Conservation (phyloP, 2,888 invertebrate species). For the Drosophila parthenogenetica region DNA sequence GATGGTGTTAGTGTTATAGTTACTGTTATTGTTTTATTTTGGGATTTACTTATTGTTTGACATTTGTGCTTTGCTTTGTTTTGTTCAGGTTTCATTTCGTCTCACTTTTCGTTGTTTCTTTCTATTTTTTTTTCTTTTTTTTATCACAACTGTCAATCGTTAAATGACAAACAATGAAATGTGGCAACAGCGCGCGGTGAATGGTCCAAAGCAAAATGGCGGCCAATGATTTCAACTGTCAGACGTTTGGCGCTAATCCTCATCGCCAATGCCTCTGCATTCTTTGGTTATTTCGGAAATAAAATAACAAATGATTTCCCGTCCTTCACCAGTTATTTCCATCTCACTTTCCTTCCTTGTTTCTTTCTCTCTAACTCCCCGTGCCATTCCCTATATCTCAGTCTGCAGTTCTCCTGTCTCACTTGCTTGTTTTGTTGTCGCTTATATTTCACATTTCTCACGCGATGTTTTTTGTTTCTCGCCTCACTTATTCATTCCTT, state of each 20-base stretch:
- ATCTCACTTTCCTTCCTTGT: background rate
- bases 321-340: background rate
- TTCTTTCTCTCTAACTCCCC: background rate
- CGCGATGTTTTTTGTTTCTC: conserved; percentile 59
- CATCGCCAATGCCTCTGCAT: conserved; percentile 52
- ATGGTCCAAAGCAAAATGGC: conserved; percentile 54
- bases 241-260: conserved; percentile 61
- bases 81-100: conserved; percentile 32
- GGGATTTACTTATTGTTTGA: conserved; percentile 40
- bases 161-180: conserved; percentile 81
- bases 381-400: too few relatives aligned
- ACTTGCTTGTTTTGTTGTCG: conserved; percentile 18
- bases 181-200: conserved; percentile 50
- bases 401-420: background rate
- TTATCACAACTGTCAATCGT: conserved; percentile 78
- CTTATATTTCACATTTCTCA: conserved; percentile 52
- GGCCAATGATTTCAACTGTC: conserved; percentile 67
- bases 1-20: conserved; percentile 10
- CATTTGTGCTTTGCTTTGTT: conserved; percentile 27
- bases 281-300: conserved; percentile 60
- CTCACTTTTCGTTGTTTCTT: conserved; percentile 11
- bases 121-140: conserved; percentile 22
- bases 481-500: conserved; percentile 36
- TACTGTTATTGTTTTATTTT: conserved; percentile 31
- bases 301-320: conserved; percentile 74